phyloP scores from a whole-genome alignment of 2,888 invertebrate species.

The Caradrina kadenii region DNA sequence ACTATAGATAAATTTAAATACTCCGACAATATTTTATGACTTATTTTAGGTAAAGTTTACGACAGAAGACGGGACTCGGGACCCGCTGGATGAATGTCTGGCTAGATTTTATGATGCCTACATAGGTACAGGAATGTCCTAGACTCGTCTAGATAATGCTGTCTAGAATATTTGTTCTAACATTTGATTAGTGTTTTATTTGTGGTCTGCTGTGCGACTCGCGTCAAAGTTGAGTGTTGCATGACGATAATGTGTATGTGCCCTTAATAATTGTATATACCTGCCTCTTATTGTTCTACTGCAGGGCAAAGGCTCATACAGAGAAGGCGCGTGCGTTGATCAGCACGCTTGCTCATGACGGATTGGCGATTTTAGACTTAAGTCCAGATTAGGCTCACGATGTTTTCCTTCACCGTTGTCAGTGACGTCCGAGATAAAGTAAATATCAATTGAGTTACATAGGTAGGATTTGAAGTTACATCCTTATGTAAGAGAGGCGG shows the following conservation, averaged over 20 bases:
- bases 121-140: constrained; percentile 67
- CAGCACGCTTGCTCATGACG: too few species aligned
- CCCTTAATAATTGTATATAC: too few species aligned
- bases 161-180: constrained; percentile 39
- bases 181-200: constrained; percentile 66
- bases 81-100: constrained; percentile 82
- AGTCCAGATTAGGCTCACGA: too few species aligned
- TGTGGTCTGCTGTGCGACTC: constrained; percentile 31
- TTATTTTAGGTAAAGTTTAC: constrained; percentile 89
- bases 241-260: constrained; percentile 2
- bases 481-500: too few species aligned
- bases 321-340: too few species aligned
- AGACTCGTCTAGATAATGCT: constrained; percentile 33
- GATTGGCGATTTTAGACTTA: too few species aligned
- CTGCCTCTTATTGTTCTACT: too few species aligned
- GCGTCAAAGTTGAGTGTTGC: constrained; percentile 1
- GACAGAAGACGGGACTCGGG: constrained; percentile 83
- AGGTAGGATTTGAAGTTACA: neutral
- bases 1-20: constrained; percentile 88
- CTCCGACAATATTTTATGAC: constrained; percentile 89
- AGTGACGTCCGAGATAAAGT: too few species aligned
- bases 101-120: constrained; percentile 84
- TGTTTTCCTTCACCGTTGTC: too few species aligned
- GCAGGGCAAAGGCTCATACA: too few species aligned
- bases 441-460: too few species aligned